Base-by-base conservation (phyloP, 53 echinoderm and acorn worm species). In the Echinometra lucunter region DNA sequence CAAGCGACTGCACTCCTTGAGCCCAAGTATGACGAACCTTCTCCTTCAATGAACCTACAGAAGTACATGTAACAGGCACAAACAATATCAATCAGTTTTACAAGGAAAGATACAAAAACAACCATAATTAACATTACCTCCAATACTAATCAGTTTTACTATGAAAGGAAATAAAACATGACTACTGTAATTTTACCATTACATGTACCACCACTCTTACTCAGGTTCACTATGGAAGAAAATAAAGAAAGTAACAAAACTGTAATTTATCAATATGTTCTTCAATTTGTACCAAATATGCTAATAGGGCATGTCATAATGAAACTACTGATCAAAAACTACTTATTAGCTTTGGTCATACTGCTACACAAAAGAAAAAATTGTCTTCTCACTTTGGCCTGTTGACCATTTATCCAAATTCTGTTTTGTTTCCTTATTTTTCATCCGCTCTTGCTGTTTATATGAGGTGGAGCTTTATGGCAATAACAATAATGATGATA, bases 1-100 rank as follows among this genome's bases (percentile, higher is more conserved):
- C 94, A 80, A 98, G 57, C 19, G 95, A 93, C 92, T 96, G 91
- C 44, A 95, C 96, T 83, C 98, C 98, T 58, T 67, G 90, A 27
- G 91, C 91, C 98, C 98, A 98, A 3, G 98, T 95, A 8, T 88
- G 37, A 27, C 89, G 90, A 10, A 98, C 57, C 82, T 97, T 97
- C 82, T 96, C 95, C 91, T 95, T 94, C 80, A 98, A 58, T 1
- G 91, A 66, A 27, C 94, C 98, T 98, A 83, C 21, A 89, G 66
- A n/a, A n/a, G n/a, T n/a, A n/a, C n/a, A n/a, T n/a, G n/a, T n/a
- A 93, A 13, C 9, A 83, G 35, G 91, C 6, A 28, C 16, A 34
- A 55, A n/a, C 23, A 23, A 83, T 45, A 25, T 16, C 72, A 72
- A 72, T 72, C 13, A 1, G 28, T 72, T 11, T 32, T 1, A 32